A percentile compares a stretch with the other conserved stretches of the same genome.
These are phyloP conservation scores for Pristiophorus japonicus DNA, from an alignment of 2,113 vertebrate species.

Conservation along the genomic window DNA sequence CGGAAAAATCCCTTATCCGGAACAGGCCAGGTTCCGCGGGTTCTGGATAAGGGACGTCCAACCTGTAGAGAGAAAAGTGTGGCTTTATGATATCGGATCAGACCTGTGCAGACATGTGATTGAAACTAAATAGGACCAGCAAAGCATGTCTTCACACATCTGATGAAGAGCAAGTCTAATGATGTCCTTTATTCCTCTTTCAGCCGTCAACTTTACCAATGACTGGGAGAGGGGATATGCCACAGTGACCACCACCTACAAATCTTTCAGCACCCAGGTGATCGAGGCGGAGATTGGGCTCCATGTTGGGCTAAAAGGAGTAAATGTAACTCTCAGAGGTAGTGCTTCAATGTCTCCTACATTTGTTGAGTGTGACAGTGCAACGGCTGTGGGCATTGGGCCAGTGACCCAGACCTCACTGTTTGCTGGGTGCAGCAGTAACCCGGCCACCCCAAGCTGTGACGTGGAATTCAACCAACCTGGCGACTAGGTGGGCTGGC, in stretches of 20 bases:
- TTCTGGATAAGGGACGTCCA: too few species aligned
- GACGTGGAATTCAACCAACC: too few species aligned
- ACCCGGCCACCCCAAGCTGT: too few species aligned
- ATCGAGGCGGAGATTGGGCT: constrained; percentile 68
- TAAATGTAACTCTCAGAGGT: constrained; percentile 86
- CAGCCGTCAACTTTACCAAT: constrained; percentile 78
- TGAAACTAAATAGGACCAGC: not conserved
- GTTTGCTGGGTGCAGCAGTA: too few species aligned
- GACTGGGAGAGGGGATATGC: constrained; percentile 76
- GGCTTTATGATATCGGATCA: not conserved
- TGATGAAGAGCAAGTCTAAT: not conserved
- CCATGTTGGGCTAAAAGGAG: constrained; percentile 68
- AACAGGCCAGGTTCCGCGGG: too few species aligned
- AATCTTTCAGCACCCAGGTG: constrained; percentile 71
- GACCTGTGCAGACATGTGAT: not conserved
- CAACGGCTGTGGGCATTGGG: not conserved
- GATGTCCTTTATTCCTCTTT: constrained; percentile 17
- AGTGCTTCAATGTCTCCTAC: constrained; percentile 43
- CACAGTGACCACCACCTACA: constrained; percentile 74
- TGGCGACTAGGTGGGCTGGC: too few species aligned
- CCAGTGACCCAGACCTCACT: not conserved
- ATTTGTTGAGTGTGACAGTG: not conserved
- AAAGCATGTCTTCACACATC: not conserved
- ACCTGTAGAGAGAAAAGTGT: too few species aligned
- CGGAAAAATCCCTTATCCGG: too few species aligned